These are phyloP conservation scores for Diplodus sargus DNA, from an alignment of 2,797 vertebrate genomes.

Conservation along the genomic window DNA sequence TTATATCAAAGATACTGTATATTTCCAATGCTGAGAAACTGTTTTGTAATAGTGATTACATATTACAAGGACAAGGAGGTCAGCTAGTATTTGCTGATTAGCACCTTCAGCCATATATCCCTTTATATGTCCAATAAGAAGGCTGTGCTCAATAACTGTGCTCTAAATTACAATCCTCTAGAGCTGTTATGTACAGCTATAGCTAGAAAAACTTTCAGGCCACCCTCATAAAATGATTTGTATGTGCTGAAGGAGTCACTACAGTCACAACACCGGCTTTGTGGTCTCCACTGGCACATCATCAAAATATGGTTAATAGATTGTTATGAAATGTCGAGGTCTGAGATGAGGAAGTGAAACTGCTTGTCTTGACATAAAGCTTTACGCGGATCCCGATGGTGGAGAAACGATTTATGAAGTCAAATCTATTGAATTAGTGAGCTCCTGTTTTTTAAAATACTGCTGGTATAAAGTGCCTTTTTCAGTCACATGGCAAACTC, in stretches of 20 bases:
- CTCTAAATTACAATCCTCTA: background rate
- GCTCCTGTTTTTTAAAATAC: too few relatives aligned
- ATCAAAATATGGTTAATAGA: background rate
- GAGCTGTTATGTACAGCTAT: background rate
- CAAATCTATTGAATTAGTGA: background rate
- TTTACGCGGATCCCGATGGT: background rate
- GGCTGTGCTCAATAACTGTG: background rate
- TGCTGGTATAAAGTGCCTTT: background rate
- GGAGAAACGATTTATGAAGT: background rate
- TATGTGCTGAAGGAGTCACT: background rate
- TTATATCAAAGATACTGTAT: background rate
- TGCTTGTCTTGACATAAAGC: constrained; percentile 18
- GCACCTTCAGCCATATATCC: background rate
- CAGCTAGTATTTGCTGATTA: too few relatives aligned
- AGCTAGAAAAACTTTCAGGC: constrained; percentile 7
- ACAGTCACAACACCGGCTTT: background rate
- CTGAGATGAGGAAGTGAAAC: constrained; percentile 7
- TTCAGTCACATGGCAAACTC: background rate
- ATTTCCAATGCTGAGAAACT: background rate
- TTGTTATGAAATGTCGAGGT: background rate
- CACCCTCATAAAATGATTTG: background rate
- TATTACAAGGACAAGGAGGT: background rate
- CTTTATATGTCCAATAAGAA: background rate
- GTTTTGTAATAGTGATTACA: background rate
- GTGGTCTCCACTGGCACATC: background rate